Evolutionary conservation across 2,113 vertebrate genomes (phyloP).

Genomic region (Trematocara stigmaticum): DNA sequence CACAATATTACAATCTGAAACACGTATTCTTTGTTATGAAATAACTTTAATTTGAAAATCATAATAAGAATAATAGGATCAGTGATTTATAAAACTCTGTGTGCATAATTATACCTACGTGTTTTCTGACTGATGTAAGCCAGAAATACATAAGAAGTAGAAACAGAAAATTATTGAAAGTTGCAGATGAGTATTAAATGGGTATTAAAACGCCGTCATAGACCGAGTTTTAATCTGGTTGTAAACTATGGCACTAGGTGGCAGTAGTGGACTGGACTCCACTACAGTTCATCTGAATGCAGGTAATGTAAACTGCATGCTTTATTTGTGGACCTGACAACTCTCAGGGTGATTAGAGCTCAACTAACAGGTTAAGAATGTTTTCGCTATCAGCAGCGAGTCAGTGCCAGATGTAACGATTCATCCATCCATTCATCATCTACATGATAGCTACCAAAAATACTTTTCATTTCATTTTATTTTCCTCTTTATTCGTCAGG

Average conservation of each 20-base stretch:
- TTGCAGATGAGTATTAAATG: neutral
- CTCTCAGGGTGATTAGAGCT: neutral
- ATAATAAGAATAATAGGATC: neutral
- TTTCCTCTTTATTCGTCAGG: neutral
- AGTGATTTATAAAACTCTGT: neutral
- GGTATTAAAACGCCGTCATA: neutral
- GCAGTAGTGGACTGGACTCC: neutral
- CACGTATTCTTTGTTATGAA: neutral
- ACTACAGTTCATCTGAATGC: neutral
- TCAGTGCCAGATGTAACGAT: neutral
- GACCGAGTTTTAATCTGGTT: neutral
- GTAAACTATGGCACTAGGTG: neutral
- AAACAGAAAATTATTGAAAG: neutral
- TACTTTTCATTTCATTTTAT: neutral
- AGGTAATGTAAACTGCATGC: neutral
- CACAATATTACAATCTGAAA: neutral
- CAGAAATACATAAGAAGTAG: neutral
- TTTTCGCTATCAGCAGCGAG: neutral
- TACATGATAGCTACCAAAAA: neutral
- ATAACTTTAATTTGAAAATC: neutral
- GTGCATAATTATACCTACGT: neutral
- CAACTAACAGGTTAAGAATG: neutral
- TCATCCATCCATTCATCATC: neutral
- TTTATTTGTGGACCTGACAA: neutral
- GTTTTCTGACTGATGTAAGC: neutral